These are phyloP conservation scores for Calephelis virginiensis DNA, from an alignment of 1,140 invertebrate species.

Conservation along the genomic window DNA sequence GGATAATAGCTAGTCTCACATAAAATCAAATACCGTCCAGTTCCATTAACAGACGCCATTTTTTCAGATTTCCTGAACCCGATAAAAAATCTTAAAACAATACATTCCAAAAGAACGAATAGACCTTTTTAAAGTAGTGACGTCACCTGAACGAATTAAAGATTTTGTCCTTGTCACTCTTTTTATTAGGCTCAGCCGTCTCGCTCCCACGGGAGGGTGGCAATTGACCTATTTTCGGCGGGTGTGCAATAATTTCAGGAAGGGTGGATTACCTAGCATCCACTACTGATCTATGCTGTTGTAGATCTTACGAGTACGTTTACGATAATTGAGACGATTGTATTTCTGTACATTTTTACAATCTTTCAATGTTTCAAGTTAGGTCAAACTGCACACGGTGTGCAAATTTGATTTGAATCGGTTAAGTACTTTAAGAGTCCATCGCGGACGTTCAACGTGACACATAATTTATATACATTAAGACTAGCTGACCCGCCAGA, in stretches of 20 bases:
- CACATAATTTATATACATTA: too few species aligned
- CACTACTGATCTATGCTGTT: conserved; percentile 56
- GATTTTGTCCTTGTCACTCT: conserved; percentile 51
- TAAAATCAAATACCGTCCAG: neutral
- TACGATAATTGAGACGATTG: conserved; percentile 44
- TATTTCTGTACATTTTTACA: conserved; percentile 22
- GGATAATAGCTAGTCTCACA: too few species aligned
- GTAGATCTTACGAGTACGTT: conserved; percentile 51
- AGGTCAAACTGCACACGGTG: too few species aligned
- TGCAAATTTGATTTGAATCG: conserved; percentile 1
- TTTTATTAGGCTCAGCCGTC: conserved; percentile 34
- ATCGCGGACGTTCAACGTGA: too few species aligned
- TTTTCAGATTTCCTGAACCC: conserved; percentile 29
- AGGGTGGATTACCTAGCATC: conserved; percentile 59
- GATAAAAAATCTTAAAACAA: conserved; percentile 52
- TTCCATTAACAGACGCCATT: conserved; percentile 37
- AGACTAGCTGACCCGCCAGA: too few species aligned
- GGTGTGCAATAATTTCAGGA: conserved; percentile 72
- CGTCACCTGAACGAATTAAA: conserved; percentile 73
- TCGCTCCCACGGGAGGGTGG: conserved; percentile 51
- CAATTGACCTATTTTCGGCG: conserved; percentile 76
- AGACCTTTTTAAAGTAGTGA: conserved; percentile 61
- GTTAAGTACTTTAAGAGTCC: too few species aligned
- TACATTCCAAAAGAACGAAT: conserved; percentile 56
- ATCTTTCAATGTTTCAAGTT: neutral